phyloP scores from a whole-genome alignment of 1,140 invertebrate genomes.

The Dermatophagoides farinae region DNA sequence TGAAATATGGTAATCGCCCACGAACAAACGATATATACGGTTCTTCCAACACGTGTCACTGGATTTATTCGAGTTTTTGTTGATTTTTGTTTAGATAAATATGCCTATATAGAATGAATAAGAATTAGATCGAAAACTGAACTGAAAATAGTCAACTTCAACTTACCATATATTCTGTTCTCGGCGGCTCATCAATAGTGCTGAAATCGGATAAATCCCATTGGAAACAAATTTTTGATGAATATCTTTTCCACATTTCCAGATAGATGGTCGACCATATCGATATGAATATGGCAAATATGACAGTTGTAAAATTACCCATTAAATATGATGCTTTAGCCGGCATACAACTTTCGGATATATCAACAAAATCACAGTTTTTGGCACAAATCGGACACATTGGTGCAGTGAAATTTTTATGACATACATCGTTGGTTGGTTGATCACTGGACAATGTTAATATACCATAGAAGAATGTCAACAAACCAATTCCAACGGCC shows the following conservation, averaged over 20 bases:
- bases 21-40: constrained; percentile 70
- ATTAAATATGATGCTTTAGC: constrained; percentile 73
- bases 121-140: background rate
- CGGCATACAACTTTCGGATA: constrained; percentile 64
- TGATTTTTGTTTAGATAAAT: background rate
- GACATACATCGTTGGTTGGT: constrained; percentile 65
- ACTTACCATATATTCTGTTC: constrained; percentile 46
- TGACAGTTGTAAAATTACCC: constrained; percentile 77
- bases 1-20: constrained; percentile 53
- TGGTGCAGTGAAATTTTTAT: constrained; percentile 31
- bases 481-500: constrained; percentile 32
- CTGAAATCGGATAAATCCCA: constrained; percentile 72
- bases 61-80: background rate
- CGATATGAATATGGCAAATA: constrained; percentile 90
- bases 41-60: constrained; percentile 44
- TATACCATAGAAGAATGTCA: constrained; percentile 37
- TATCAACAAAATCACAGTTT: constrained; percentile 65
- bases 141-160: background rate
- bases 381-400: constrained; percentile 72
- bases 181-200: constrained; percentile 49
- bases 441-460: constrained; percentile 44
- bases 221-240: constrained; percentile 64
- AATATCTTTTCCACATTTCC: constrained; percentile 86
- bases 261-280: constrained; percentile 78
- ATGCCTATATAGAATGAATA: background rate